Conservation (phyloP, 2,113 vertebrate species). For the Chinchilla lanigera region DNA sequence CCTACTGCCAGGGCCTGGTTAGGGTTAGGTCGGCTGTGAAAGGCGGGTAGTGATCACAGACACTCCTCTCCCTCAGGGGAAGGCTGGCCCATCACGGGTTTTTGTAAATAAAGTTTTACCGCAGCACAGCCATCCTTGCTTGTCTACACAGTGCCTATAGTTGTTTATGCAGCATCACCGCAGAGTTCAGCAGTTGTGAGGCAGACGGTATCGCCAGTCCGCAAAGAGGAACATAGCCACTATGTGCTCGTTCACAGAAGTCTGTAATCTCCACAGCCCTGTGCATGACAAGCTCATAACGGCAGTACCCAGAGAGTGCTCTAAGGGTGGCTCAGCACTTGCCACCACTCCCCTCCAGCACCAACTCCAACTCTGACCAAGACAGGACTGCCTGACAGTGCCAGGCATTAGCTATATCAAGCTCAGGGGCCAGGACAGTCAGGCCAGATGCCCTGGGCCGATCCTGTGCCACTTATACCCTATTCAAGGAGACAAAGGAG, state of each 20-base stretch:
- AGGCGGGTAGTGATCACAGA: background rate
- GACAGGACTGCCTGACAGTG: background rate
- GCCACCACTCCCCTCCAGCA: background rate
- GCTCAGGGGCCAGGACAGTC: background rate
- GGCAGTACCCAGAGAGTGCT: background rate
- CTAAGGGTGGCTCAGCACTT: background rate
- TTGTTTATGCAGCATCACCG: background rate
- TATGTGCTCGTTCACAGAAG: background rate
- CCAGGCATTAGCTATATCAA: background rate
- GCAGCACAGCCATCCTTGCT: background rate
- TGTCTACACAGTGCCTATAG: background rate
- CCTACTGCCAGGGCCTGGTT: background rate
- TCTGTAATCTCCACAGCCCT: background rate
- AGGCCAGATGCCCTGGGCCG: too few species aligned
- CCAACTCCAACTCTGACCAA: background rate
- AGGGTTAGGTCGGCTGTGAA: background rate
- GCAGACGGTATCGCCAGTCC: background rate
- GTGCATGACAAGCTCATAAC: background rate
- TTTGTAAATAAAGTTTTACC: background rate
- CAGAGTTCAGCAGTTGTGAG: background rate
- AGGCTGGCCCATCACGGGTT: background rate
- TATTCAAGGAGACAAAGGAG: background rate
- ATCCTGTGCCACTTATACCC: too few species aligned
- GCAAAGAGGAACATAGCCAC: background rate
- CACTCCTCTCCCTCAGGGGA: too few species aligned